These are phyloP conservation scores for Thalassophryne amazonica DNA, from an alignment of 2,797 vertebrate genomes.

Conservation along the genomic window DNA sequence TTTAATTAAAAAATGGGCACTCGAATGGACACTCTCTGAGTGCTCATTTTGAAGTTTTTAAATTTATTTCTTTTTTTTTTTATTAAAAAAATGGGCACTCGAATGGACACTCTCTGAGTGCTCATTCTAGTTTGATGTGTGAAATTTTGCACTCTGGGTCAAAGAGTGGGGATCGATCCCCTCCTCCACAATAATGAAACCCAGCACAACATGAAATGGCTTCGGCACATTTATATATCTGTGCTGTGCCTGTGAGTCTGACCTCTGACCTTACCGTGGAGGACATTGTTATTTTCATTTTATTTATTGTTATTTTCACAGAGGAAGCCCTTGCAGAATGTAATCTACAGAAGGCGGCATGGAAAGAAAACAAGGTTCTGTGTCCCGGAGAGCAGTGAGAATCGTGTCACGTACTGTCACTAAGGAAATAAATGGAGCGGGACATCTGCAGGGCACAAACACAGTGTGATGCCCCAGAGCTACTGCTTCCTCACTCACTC, in stretches of 20 bases:
- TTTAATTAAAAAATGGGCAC: no score
- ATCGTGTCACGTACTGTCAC: slow-evolving; percentile 52
- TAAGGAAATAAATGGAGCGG: slow-evolving; percentile 41
- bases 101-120: no score
- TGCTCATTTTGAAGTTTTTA: no score
- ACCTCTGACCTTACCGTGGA: not conserved
- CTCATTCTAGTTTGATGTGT: no score
- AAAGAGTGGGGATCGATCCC: no score
- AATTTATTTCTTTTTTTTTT: no score
- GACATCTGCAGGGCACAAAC: slow-evolving; percentile 58
- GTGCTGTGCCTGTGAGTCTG: not conserved
- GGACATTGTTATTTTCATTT: not conserved
- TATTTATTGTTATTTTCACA: not conserved
- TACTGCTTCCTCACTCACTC: slow-evolving; percentile 19
- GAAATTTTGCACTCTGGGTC: no score
- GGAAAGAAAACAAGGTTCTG: not conserved
- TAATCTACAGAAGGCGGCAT: not conserved
- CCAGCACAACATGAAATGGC: no score
- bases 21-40: no score
- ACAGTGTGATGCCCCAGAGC: slow-evolving; percentile 45
- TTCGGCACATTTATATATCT: not conserved
- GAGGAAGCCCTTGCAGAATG: slow-evolving; percentile 1
- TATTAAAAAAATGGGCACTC: no score
- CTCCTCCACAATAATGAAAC: no score
- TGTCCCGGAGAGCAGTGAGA: slow-evolving; percentile 32